Percentiles rank a stretch among this genome's conserved stretches.
Evolutionary conservation across 2,888 invertebrate genomes (phyloP).

Genomic region (Dynastes maya): DNA sequence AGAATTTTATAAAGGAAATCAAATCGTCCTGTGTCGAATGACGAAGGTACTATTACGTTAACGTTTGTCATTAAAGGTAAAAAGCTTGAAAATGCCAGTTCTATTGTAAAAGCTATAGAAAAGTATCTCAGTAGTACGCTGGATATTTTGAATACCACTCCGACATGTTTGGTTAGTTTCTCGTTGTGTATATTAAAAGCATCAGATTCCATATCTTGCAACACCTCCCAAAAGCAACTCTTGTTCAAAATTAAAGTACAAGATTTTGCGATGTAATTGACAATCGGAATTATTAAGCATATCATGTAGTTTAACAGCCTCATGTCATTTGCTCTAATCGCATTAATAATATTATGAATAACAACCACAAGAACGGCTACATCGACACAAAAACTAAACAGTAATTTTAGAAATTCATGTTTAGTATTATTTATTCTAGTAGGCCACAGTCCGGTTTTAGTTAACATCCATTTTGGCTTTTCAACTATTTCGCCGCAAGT

Average conservation of each 20-base stretch:
- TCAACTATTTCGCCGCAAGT: background rate
- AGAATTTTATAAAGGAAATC: slow-evolving; percentile 11
- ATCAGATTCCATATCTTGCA: slow-evolving; percentile 25
- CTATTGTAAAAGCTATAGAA: background rate
- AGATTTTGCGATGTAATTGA: slow-evolving; percentile 1
- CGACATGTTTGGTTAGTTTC: slow-evolving; percentile 23
- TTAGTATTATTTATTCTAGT: background rate
- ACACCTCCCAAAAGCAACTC: slow-evolving; percentile 6
- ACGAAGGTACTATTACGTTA: background rate
- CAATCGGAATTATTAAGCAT: slow-evolving; percentile 11
- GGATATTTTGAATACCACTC: slow-evolving; percentile 2
- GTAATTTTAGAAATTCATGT: background rate
- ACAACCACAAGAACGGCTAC: background rate
- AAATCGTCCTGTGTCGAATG: background rate
- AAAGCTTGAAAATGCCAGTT: slow-evolving; percentile 24
- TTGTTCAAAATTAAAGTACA: background rate
- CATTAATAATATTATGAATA: slow-evolving; percentile 3
- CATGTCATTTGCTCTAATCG: background rate
- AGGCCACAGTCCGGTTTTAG: slow-evolving; percentile 10
- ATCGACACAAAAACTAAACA: background rate
- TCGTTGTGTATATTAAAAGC: slow-evolving; percentile 39
- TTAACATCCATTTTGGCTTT: slow-evolving; percentile 13
- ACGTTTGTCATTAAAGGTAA: background rate
- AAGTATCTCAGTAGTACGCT: slow-evolving; percentile 7
- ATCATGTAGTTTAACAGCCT: slow-evolving; percentile 6